Conservation (phyloP, 1,140 invertebrate species). For the Drosophila orena region DNA sequence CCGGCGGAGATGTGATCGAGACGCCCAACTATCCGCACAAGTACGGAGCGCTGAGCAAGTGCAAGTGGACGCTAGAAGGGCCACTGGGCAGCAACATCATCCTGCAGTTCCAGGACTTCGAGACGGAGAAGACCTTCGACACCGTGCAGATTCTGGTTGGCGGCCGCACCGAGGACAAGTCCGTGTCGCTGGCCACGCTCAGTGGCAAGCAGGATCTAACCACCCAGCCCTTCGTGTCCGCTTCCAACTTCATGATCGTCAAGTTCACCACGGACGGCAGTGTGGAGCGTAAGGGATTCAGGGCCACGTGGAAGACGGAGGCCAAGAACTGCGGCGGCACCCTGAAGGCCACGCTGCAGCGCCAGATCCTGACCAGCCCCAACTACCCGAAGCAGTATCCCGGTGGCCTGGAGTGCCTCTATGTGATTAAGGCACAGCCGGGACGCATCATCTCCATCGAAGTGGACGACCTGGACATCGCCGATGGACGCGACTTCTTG, state of each 20-base stretch:
- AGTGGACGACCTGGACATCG: slow-evolving; percentile 95
- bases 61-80: slow-evolving; percentile 98
- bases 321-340: slow-evolving; percentile 95
- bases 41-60: slow-evolving; percentile 95
- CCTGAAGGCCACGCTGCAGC: slow-evolving; percentile 92
- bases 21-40: slow-evolving; percentile 97
- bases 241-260: slow-evolving; percentile 99
- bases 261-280: slow-evolving; percentile 97
- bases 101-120: slow-evolving; percentile 97
- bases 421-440: slow-evolving; percentile 94
- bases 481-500: slow-evolving; percentile 93
- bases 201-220: slow-evolving; percentile 95
- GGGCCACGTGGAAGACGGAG: slow-evolving; percentile 97
- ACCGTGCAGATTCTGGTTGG: slow-evolving; percentile 98
- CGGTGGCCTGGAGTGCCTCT: slow-evolving; percentile 96
- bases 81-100: slow-evolving; percentile 97
- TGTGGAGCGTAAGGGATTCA: slow-evolving; percentile 97
- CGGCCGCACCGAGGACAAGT: slow-evolving; percentile 96
- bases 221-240: slow-evolving; percentile 94
- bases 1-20: slow-evolving; percentile 97
- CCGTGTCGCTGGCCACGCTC: slow-evolving; percentile 94
- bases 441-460: slow-evolving; percentile 95
- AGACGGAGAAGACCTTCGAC: slow-evolving; percentile 98
- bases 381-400: slow-evolving; percentile 97
- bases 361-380: slow-evolving; percentile 93